Evolutionary conservation across 2,888 invertebrate species (phyloP).

Genomic region (Drosophila hamatofila): DNA sequence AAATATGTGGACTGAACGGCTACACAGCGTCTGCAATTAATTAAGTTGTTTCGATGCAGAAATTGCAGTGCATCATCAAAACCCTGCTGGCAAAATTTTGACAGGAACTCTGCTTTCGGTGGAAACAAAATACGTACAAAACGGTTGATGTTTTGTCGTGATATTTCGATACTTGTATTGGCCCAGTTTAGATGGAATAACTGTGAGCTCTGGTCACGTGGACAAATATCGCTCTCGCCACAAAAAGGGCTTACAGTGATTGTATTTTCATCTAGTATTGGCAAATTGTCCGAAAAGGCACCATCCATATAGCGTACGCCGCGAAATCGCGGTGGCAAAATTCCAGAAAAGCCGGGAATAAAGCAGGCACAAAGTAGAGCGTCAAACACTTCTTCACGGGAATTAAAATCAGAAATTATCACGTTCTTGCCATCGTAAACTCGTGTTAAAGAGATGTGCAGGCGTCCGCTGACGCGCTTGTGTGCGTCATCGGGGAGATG

Average conservation of each 20-base stretch:
- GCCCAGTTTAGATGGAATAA: slow-evolving; percentile 94
- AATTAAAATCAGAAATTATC: slow-evolving; percentile 95
- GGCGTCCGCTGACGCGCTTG: slow-evolving; percentile 93
- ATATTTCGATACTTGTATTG: slow-evolving; percentile 96
- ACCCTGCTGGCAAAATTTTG: slow-evolving; percentile 98
- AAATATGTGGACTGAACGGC: slow-evolving; percentile 94
- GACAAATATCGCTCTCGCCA: slow-evolving; percentile 98
- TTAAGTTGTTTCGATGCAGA: slow-evolving; percentile 94
- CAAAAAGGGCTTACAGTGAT: slow-evolving; percentile 98
- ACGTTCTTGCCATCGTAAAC: slow-evolving; percentile 98
- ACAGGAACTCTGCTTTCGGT: slow-evolving; percentile 95
- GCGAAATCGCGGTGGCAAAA: slow-evolving; percentile 95
- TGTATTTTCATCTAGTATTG: slow-evolving; percentile 96
- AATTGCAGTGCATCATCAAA: slow-evolving; percentile 96
- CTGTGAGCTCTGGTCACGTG: slow-evolving; percentile 93
- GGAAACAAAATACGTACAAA: slow-evolving; percentile 97
- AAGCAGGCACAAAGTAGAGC: slow-evolving; percentile 97
- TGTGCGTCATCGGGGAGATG: slow-evolving; percentile 96
- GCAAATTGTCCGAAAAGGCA: slow-evolving; percentile 97
- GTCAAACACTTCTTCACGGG: slow-evolving; percentile 95
- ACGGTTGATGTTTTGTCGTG: slow-evolving; percentile 96
- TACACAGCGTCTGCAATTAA: slow-evolving; percentile 96
- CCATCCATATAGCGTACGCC: slow-evolving; percentile 97
- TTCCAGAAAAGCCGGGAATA: slow-evolving; percentile 97
- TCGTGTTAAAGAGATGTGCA: slow-evolving; percentile 97